Conservation (phyloP, 2,888 invertebrate genomes). For the Spilosoma lubricipeda region DNA sequence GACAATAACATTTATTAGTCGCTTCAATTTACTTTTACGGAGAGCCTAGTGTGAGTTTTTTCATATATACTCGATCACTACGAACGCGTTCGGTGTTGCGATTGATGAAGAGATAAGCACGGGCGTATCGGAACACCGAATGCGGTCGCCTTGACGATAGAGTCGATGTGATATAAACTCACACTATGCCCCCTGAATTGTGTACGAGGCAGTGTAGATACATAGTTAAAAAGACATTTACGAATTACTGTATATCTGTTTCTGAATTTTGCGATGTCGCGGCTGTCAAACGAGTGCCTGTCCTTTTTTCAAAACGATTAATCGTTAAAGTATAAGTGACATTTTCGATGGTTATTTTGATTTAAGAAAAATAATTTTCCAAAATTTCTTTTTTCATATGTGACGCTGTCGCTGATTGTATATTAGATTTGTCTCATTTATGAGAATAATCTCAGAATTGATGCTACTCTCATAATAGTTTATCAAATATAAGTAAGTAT, state of each 20-base stretch:
- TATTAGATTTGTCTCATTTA: slow-evolving; percentile 34
- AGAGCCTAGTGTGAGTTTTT: too few relatives aligned
- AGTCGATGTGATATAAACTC: too few relatives aligned
- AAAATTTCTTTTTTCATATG: slow-evolving; percentile 12
- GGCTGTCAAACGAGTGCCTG: slow-evolving; percentile 14
- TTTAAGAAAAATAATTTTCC: neutral
- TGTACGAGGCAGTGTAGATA: slow-evolving; percentile 36
- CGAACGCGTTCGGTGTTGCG: too few relatives aligned
- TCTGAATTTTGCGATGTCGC: slow-evolving; percentile 21
- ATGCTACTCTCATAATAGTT: slow-evolving; percentile 51
- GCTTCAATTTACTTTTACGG: slow-evolving; percentile 42
- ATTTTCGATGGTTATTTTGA: slow-evolving; percentile 12
- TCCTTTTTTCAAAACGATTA: neutral
- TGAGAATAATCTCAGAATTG: slow-evolving; percentile 45
- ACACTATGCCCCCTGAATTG: slow-evolving; percentile 20
- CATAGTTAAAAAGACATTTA: slow-evolving; percentile 50
- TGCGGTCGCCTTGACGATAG: too few relatives aligned
- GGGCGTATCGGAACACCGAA: too few relatives aligned
- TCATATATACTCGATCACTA: too few relatives aligned
- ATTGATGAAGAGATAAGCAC: too few relatives aligned
- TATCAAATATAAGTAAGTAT: slow-evolving; percentile 54
- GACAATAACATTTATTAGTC: slow-evolving; percentile 52
- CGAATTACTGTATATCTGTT: slow-evolving; percentile 40
- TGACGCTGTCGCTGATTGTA: slow-evolving; percentile 32
- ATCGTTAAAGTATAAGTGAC: neutral